A percentile compares a stretch with the other conserved stretches of the same genome.
Evolutionary conservation across 1,140 invertebrate species (phyloP).

Genomic region (Drosophila bocqueti): DNA sequence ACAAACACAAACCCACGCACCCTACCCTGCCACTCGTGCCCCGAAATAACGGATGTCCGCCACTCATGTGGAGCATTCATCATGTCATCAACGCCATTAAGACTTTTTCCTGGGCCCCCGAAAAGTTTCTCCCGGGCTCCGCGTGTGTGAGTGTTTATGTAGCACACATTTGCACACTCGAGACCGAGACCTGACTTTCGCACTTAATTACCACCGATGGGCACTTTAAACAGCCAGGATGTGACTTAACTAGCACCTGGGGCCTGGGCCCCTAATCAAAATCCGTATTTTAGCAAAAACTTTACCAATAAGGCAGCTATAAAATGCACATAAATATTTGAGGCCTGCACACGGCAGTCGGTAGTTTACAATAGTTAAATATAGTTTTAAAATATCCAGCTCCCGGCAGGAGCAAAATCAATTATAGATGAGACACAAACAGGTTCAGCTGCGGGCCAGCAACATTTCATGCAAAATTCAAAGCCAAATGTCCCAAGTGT

Average conservation of each 20-base stretch:
- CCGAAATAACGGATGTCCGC: conserved; percentile 57
- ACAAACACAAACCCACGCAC: neutral
- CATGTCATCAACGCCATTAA: conserved; percentile 64
- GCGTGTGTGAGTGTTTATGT: conserved; percentile 27
- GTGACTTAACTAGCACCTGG: conserved; percentile 50
- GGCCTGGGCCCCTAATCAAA: conserved; percentile 35
- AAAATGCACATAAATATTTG: conserved; percentile 61
- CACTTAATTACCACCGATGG: conserved; percentile 42
- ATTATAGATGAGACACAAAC: conserved; percentile 70
- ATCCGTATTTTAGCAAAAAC: conserved; percentile 30
- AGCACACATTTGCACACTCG: conserved; percentile 34
- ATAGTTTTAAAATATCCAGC: conserved; percentile 52
- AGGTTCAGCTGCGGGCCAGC: conserved; percentile 56
- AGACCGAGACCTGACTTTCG: conserved; percentile 27
- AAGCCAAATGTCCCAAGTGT: conserved; percentile 68
- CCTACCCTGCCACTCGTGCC: conserved; percentile 28
- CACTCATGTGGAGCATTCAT: conserved; percentile 61
- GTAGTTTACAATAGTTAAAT: conserved; percentile 57
- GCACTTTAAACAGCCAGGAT: conserved; percentile 24
- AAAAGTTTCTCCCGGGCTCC: conserved; percentile 14
- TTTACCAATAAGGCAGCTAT: conserved; percentile 54
- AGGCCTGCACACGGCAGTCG: conserved; percentile 11
- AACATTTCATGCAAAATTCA: conserved; percentile 67
- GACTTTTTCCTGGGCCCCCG: conserved; percentile 34
- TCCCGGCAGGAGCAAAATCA: conserved; percentile 54